Evolutionary conservation across 1,140 invertebrate species (phyloP).

Genomic region (Leptinotarsa texana): DNA sequence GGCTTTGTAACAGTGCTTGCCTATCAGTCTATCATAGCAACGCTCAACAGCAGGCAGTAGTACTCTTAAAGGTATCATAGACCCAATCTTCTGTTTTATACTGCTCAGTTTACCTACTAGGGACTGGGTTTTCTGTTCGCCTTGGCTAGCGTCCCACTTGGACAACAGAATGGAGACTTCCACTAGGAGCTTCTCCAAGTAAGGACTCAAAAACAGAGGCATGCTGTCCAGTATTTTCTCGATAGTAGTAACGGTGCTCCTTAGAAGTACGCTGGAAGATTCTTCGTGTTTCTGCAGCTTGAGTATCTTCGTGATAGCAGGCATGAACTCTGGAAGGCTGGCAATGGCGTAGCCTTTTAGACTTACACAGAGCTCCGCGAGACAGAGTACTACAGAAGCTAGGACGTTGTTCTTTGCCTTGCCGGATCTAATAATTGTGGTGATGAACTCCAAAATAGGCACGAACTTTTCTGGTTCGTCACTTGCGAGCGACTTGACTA

Average conservation of each 20-base stretch:
- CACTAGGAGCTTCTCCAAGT: conserved; percentile 74
- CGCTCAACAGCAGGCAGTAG: conserved; percentile 75
- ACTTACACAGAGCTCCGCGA: conserved; percentile 76
- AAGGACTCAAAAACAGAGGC: conserved; percentile 80
- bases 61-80: conserved; percentile 71
- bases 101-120: conserved; percentile 63
- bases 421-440: conserved; percentile 62
- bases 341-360: conserved; percentile 75
- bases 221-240: conserved; percentile 81
- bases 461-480: conserved; percentile 68
- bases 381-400: conserved; percentile 75
- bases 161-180: conserved; percentile 65
- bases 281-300: conserved; percentile 58
- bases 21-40: conserved; percentile 67
- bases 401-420: conserved; percentile 69
- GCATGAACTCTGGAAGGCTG: conserved; percentile 77
- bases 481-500: conserved; percentile 71
- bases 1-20: conserved; percentile 63
- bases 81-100: conserved; percentile 71
- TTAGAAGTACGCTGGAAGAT: conserved; percentile 54
- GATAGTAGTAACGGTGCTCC: conserved; percentile 67
- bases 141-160: conserved; percentile 54
- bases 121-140: conserved; percentile 60
- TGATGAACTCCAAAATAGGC: conserved; percentile 65
- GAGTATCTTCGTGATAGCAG: conserved; percentile 70